Percentiles rank a stretch among this genome's conserved stretches.
These are phyloP conservation scores for Mustelus asterias DNA, from an alignment of 2,113 vertebrate genomes.

Conservation along the genomic window DNA sequence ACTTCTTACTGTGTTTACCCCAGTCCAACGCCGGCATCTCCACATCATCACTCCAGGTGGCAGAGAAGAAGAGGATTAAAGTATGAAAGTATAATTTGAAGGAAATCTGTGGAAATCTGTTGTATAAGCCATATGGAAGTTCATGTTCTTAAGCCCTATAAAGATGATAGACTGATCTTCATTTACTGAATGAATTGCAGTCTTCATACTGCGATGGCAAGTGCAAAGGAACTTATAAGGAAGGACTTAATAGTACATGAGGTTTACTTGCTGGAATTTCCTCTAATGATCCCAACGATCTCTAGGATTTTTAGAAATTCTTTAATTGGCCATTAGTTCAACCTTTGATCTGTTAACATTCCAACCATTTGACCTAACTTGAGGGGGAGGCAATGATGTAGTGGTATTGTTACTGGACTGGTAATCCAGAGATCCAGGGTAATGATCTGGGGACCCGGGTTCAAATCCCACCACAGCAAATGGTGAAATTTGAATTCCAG, in stretches of 20 bases:
- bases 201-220: conserved; percentile 38
- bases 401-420: too few relatives aligned
- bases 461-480: too few relatives aligned
- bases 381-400: too few relatives aligned
- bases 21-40: too few relatives aligned
- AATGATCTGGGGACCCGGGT: too few relatives aligned
- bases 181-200: background rate
- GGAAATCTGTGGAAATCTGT: background rate
- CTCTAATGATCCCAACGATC: background rate
- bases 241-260: conserved; percentile 40
- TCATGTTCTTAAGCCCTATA: background rate
- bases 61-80: background rate
- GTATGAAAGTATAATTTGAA: background rate
- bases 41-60: too few relatives aligned
- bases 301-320: background rate
- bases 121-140: background rate
- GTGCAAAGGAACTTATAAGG: conserved; percentile 42
- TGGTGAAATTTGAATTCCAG: too few relatives aligned
- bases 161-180: too few relatives aligned
- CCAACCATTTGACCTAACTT: background rate
- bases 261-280: background rate
- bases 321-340: background rate
- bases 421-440: too few relatives aligned
- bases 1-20: too few relatives aligned
- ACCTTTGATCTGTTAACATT: background rate